A percentile compares a stretch with the other conserved stretches of the same genome.
Evolutionary conservation across 2,797 vertebrate genomes (phyloP).

Genomic region (Propithecus perrieri): DNA sequence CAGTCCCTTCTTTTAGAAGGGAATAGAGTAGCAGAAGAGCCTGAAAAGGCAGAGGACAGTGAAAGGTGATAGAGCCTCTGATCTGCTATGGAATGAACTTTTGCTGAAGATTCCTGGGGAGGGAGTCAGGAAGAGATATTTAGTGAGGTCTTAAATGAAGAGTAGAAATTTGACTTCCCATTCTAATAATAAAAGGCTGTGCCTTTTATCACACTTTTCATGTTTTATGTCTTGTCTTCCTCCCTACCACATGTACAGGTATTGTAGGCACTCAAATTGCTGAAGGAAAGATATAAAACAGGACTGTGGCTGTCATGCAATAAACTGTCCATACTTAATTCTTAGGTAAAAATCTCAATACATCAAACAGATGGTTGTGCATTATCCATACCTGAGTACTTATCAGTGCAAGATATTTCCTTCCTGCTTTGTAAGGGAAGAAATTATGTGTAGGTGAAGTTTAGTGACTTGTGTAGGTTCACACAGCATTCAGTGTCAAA

Average conservation of each 20-base stretch:
- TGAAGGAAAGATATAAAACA: not conserved
- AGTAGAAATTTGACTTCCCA: not conserved
- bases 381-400: not conserved
- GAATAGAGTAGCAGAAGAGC: not conserved
- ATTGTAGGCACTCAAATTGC: not conserved
- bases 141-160: not conserved
- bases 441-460: not conserved
- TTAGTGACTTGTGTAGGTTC: not conserved
- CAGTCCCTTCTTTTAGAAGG: not conserved
- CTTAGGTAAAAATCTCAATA: not conserved
- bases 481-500: not conserved
- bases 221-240: not conserved
- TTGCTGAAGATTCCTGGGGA: not conserved
- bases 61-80: not conserved
- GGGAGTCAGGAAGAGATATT: not conserved
- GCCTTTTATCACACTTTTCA: not conserved
- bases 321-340: slow-evolving; percentile 6
- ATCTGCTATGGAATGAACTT: not conserved
- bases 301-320: not conserved
- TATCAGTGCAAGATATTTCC: not conserved
- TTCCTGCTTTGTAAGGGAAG: not conserved
- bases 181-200: not conserved
- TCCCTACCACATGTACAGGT: not conserved
- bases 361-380: not conserved
- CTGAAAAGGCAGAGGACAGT: not conserved